A percentile compares a stretch with the other conserved stretches of the same genome.
phyloP scores from a whole-genome alignment of 1,140 invertebrate genomes.

The Arctopsyche grandis region DNA sequence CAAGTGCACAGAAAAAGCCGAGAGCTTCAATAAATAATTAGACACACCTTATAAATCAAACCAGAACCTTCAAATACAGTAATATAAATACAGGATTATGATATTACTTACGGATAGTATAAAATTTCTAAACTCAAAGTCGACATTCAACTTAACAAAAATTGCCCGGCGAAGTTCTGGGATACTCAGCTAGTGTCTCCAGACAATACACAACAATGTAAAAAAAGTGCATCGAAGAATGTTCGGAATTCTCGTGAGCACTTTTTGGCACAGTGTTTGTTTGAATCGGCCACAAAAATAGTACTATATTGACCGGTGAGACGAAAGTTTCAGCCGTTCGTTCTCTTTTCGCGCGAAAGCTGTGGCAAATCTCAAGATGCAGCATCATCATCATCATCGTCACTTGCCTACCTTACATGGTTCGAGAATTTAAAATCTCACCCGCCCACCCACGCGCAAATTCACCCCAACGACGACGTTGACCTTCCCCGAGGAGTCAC shows the following conservation, averaged over 20 bases:
- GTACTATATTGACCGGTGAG: neutral
- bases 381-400: neutral
- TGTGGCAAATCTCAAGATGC: neutral
- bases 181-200: no score
- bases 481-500: conserved; percentile 8
- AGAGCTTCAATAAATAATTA: conserved; percentile 17
- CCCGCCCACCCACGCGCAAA: conserved; percentile 2
- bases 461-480: neutral
- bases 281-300: conserved; percentile 7
- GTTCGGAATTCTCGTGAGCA: neutral
- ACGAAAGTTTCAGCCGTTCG: neutral
- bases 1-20: neutral
- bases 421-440: neutral
- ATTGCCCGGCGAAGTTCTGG: no score
- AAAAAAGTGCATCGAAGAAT: neutral
- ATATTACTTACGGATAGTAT: neutral
- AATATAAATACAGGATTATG: neutral
- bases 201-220: neutral
- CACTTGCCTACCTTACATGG: neutral
- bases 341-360: neutral
- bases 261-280: conserved; percentile 8
- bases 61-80: neutral
- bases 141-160: no score
- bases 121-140: neutral
- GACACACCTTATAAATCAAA: conserved; percentile 19